A percentile compares a stretch with the other conserved stretches of the same genome.
Conservation (phyloP, 2,797 vertebrate species). For the Neoniphon sammara region DNA sequence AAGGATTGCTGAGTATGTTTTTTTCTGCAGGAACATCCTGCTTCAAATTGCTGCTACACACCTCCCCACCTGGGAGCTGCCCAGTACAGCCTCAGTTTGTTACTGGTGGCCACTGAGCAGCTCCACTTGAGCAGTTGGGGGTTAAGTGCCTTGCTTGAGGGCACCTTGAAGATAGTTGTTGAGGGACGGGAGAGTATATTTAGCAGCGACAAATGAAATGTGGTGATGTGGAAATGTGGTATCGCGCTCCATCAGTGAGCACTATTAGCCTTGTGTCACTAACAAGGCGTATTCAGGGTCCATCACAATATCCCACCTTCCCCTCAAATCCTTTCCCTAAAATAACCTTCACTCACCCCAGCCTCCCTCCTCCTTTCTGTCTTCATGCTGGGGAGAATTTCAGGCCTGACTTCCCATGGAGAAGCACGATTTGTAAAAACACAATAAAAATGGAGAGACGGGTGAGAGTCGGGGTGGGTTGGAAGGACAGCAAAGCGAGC, state of each 20-base stretch:
- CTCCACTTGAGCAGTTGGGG: too few relatives aligned
- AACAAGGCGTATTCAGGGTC: background rate
- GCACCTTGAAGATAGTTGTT: too few relatives aligned
- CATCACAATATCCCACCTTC: constrained; percentile 38
- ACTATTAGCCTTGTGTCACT: too few relatives aligned
- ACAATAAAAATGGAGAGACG: constrained; percentile 77
- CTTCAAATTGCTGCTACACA: too few relatives aligned
- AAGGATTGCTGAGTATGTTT: too few relatives aligned
- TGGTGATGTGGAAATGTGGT: constrained; percentile 13
- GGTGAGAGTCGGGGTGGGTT: constrained; percentile 38
- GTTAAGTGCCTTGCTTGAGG: too few relatives aligned
- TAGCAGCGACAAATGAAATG: background rate
- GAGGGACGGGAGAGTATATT: too few relatives aligned
- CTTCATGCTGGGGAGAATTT: constrained; percentile 61
- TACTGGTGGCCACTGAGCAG: too few relatives aligned
- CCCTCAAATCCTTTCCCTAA: constrained; percentile 41
- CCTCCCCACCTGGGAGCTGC: too few relatives aligned
- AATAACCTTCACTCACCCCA: constrained; percentile 66
- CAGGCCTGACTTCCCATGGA: constrained; percentile 59
- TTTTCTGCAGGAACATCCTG: too few relatives aligned
- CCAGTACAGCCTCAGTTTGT: too few relatives aligned
- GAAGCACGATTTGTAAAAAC: constrained; percentile 72
- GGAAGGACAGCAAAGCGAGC: constrained; percentile 57
- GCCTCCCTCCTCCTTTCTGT: background rate
- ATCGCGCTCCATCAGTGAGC: background rate